Evolutionary conservation across 2,888 invertebrate species (phyloP), one percentile per base, ranked within the genome.

Genomic region (Periphyllus acericola): DNA sequence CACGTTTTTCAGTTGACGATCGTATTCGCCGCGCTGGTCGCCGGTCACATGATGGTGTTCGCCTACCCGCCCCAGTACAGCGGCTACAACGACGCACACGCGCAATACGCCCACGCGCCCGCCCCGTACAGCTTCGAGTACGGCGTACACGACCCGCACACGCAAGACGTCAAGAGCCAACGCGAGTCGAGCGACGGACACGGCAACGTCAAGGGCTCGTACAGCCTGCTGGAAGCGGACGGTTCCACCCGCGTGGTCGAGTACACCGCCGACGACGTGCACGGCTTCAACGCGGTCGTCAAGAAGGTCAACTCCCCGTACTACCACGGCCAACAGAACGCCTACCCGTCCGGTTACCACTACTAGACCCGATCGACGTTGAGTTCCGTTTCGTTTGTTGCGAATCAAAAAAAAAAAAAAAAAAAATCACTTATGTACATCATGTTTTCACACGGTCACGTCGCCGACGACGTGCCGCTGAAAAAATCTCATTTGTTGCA

Each of bases 81-180:
- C 29, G 19, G 14, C 14, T 46, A 68, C 72, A 32, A 32, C 72
- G 34, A 32, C 72, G 34, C 14, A 11, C 32, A 34, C 72, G 72
- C 29, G 25, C 68, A 71, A 25, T n/a, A 71, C 72, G 72, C 32
- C 34, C 72, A 72, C 60, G 60, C 60, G 60, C 60, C 90, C 80
- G 90, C 90, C 14, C 40, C 72, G 21, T 90, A 90, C 89, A 89
- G 88, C 88, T 90, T 89, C 89, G 89, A 89, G 66, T 90, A 90
- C 89, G 89, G 89, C 79, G 90, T 90, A 40, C 89, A 90, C 84
- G 90, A 90, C 88, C 89, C 90, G 8, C 66, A 89, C 71, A 90
- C 90, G 81, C 90, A 90, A 25, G 90, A 90, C 89, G 86, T 89
- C 75, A 90, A 90, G 85, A 89, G 87, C 66, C 90, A 90, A 83